Conservation (phyloP, 2,113 vertebrate genomes). For the Carassius carassius region DNA sequence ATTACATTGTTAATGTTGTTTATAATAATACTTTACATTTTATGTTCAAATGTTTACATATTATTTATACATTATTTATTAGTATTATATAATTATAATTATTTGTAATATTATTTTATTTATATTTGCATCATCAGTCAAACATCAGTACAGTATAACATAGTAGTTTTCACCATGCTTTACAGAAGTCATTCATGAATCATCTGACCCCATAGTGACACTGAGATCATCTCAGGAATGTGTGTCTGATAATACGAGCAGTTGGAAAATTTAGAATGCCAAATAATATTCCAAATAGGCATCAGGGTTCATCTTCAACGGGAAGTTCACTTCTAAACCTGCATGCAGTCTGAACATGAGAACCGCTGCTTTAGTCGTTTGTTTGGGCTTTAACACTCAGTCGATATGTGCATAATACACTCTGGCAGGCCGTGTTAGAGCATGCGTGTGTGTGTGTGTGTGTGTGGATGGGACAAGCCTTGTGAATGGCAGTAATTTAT, state of each 20-base stretch:
- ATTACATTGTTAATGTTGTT: too few species aligned
- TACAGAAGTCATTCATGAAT: constrained; percentile 1
- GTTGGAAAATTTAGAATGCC: neutral
- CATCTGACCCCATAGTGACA: neutral
- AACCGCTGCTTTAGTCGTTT: constrained; percentile 68
- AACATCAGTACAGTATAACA: neutral
- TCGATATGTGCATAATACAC: constrained; percentile 78
- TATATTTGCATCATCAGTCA: neutral
- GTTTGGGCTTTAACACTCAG: constrained; percentile 75
- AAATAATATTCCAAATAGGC: neutral
- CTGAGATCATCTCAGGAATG: neutral
- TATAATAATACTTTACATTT: too few species aligned
- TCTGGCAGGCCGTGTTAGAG: constrained; percentile 16
- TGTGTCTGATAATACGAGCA: neutral
- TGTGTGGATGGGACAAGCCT: constrained; percentile 78
- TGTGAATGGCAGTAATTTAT: constrained; percentile 72
- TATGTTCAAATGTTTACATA: neutral
- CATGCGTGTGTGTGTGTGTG: constrained; percentile 44
- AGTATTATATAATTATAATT: neutral
- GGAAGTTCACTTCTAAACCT: neutral
- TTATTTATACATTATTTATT: neutral
- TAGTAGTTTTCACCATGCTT: neutral
- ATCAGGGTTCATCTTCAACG: neutral
- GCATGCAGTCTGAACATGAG: constrained; percentile 46
- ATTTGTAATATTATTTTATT: neutral